phyloP scores from a whole-genome alignment of 2,113 vertebrate species.

The Lepidothrix coronata region DNA sequence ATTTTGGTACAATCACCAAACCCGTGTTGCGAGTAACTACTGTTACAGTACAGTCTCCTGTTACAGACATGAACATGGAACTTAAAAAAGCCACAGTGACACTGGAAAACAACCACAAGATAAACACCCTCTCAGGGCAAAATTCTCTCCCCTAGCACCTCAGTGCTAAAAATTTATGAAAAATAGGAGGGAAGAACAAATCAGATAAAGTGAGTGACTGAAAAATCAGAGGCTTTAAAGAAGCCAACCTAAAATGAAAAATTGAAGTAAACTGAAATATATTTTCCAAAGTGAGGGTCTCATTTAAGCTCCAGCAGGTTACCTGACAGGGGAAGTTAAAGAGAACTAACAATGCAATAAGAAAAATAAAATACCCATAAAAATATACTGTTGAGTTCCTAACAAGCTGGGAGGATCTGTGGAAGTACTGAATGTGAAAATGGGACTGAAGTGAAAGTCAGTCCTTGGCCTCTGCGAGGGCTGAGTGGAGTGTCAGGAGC shows the following conservation, averaged over 20 bases:
- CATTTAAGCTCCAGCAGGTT: background rate
- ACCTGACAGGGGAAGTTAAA: rapidly evolving
- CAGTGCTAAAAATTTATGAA: background rate
- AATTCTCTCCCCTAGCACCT: background rate
- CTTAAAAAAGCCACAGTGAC: background rate
- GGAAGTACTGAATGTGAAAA: rapidly evolving
- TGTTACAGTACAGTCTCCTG: background rate
- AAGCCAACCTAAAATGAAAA: background rate
- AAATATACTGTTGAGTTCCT: background rate
- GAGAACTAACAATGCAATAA: background rate
- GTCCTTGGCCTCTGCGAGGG: rapidly evolving
- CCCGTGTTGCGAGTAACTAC: background rate
- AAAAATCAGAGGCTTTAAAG: background rate
- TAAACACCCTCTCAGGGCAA: background rate
- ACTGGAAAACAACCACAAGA: background rate
- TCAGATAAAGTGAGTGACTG: background rate
- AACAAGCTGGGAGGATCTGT: background rate
- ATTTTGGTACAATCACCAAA: background rate
- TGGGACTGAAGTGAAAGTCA: rapidly evolving
- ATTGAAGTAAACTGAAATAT: background rate
- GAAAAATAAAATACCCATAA: background rate
- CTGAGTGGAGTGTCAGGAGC: background rate
- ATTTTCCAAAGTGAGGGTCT: background rate
- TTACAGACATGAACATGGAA: rapidly evolving
- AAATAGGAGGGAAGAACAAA: background rate